phyloP scores from a whole-genome alignment of 2,888 invertebrate genomes.

The Quadriops clusia region DNA sequence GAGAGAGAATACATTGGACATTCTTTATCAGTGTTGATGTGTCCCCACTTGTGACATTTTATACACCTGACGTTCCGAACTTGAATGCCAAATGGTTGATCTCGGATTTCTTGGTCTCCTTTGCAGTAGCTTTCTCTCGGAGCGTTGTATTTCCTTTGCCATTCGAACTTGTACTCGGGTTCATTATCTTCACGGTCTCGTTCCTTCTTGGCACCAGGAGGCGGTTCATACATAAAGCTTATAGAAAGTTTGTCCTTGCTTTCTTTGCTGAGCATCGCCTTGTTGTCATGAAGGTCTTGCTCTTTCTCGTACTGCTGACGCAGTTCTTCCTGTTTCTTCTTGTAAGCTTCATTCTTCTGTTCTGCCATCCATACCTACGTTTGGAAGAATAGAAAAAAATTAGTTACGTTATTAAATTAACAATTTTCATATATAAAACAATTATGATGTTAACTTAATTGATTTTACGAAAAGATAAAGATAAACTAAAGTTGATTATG shows the following conservation, averaged over 20 bases:
- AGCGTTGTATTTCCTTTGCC: conserved; percentile 98
- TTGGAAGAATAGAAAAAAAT: conserved; percentile 2
- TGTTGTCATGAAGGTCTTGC: conserved; percentile 95
- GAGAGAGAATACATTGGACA: conserved; percentile 85
- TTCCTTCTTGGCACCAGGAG: conserved; percentile 90
- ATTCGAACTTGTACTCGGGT: conserved; percentile 97
- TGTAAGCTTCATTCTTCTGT: conserved; percentile 93
- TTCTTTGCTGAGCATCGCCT: conserved; percentile 92
- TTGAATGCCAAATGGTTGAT: conserved; percentile 97
- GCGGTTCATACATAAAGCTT: conserved; percentile 99
- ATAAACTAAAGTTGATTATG: no score
- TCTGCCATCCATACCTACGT: conserved; percentile 96
- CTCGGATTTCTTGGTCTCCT: conserved; percentile 92
- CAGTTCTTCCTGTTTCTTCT: conserved; percentile 95
- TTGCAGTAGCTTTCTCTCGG: conserved; percentile 97
- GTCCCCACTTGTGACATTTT: conserved; percentile 99
- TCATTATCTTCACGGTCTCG: conserved; percentile 86
- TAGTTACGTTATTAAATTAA: not conserved
- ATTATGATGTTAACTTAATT: no score
- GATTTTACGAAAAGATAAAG: no score
- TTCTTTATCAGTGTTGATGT: conserved; percentile 94
- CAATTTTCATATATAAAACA: no score
- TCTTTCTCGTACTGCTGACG: conserved; percentile 96
- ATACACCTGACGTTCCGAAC: conserved; percentile 96
- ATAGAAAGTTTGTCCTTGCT: conserved; percentile 97